These are phyloP conservation scores for Daboia siamensis DNA, from an alignment of 2,113 vertebrate genomes.

Conservation along the genomic window DNA sequence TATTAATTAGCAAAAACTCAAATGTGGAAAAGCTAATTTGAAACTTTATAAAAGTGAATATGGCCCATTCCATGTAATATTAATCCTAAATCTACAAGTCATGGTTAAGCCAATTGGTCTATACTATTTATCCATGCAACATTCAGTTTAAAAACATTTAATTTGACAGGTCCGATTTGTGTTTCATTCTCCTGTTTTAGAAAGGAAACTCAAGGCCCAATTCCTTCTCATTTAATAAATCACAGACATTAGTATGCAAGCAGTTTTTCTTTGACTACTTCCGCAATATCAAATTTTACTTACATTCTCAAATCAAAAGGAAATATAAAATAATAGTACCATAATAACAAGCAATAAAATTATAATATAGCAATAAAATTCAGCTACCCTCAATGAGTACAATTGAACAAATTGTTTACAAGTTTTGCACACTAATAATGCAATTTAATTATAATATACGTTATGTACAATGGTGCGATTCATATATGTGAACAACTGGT, in stretches of 20 bases:
- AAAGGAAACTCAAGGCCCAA: not conserved
- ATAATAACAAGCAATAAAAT: not conserved
- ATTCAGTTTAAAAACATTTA: not conserved
- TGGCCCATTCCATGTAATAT: not conserved
- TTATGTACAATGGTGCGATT: not conserved
- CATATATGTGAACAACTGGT: no score
- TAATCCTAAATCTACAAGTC: not conserved
- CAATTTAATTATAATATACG: not conserved
- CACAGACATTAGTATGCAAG: not conserved
- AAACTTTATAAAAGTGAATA: not conserved
- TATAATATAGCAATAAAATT: not conserved
- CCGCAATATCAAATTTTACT: not conserved
- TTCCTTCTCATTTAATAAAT: not conserved
- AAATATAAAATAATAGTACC: not conserved
- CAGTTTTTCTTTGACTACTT: not conserved
- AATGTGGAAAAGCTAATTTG: conserved; percentile 25
- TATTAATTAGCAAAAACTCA: not conserved
- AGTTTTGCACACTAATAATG: not conserved
- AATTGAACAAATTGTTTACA: not conserved
- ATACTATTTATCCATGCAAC: not conserved
- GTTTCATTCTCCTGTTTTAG: not conserved
- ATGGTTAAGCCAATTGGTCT: not conserved
- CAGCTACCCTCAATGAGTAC: not conserved
- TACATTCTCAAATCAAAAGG: not conserved
- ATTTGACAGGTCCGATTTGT: not conserved